Evolutionary conservation across 2,113 vertebrate genomes (phyloP).

Genomic region (human (Homo sapiens)): DNA sequence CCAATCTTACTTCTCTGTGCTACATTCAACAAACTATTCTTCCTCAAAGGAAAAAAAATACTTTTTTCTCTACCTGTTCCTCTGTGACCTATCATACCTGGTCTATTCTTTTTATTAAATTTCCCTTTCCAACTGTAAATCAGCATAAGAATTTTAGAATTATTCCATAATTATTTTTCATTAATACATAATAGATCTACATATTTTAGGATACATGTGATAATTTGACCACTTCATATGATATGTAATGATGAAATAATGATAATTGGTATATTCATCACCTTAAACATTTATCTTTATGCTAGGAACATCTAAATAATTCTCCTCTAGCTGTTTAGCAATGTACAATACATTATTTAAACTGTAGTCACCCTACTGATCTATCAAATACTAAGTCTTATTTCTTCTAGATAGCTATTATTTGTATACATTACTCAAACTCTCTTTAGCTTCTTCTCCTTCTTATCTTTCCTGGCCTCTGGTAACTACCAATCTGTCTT

Average conservation of each 20-base stretch:
- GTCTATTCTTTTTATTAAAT: background rate
- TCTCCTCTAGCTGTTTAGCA: background rate
- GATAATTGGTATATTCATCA: background rate
- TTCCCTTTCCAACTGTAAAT: background rate
- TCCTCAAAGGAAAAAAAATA: background rate
- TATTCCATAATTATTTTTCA: background rate
- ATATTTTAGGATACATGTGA: background rate
- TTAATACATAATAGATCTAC: background rate
- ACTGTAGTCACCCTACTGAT: background rate
- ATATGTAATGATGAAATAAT: background rate
- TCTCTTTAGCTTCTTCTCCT: background rate
- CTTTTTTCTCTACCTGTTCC: background rate
- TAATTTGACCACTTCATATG: background rate
- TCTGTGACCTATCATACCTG: background rate
- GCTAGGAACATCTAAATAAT: background rate
- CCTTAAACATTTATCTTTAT: background rate
- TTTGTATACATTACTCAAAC: background rate
- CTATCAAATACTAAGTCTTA: background rate
- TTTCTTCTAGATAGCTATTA: background rate
- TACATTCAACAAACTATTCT: background rate
- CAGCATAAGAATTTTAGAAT: background rate
- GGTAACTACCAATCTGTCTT: background rate
- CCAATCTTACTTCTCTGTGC: background rate
- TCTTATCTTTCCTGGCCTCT: background rate
- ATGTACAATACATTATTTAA: background rate